Evolutionary conservation across 2,113 vertebrate genomes (phyloP).

Genomic region (Pelusios castaneus): DNA sequence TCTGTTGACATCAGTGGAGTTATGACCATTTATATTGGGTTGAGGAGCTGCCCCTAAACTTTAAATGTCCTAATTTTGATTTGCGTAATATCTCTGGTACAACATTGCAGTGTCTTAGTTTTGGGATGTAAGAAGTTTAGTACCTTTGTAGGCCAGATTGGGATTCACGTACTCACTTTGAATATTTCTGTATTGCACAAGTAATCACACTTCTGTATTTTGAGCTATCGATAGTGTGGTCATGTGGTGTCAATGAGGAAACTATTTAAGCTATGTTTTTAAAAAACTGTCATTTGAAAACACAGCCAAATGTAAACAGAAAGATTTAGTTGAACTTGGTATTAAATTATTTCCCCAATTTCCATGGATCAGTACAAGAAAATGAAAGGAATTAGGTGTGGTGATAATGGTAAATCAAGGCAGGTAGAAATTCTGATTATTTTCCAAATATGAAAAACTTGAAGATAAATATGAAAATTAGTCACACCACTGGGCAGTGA

Average conservation of each 20-base stretch:
- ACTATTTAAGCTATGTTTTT: not conserved
- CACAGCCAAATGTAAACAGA: not conserved
- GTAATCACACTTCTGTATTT: not conserved
- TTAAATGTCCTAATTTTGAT: not conserved
- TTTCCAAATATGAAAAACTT: not conserved
- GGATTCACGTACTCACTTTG: not conserved
- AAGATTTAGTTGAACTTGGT: not conserved
- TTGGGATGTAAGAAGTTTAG: not conserved
- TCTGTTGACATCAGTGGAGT: not conserved
- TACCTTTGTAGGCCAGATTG: not conserved
- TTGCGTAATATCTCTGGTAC: not conserved
- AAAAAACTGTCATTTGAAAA: not conserved
- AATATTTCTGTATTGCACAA: not conserved
- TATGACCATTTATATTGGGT: not conserved
- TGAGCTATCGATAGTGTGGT: not conserved
- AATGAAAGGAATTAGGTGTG: not conserved
- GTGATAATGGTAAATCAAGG: too few relatives aligned
- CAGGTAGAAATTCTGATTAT: not conserved
- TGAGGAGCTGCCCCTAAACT: not conserved
- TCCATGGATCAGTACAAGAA: not conserved
- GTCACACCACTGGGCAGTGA: not conserved
- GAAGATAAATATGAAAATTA: not conserved
- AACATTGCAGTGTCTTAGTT: not conserved
- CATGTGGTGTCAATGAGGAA: not conserved
- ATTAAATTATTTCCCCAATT: not conserved